Conservation (phyloP, 2,797 vertebrate genomes). For the Aythya fuligula region DNA sequence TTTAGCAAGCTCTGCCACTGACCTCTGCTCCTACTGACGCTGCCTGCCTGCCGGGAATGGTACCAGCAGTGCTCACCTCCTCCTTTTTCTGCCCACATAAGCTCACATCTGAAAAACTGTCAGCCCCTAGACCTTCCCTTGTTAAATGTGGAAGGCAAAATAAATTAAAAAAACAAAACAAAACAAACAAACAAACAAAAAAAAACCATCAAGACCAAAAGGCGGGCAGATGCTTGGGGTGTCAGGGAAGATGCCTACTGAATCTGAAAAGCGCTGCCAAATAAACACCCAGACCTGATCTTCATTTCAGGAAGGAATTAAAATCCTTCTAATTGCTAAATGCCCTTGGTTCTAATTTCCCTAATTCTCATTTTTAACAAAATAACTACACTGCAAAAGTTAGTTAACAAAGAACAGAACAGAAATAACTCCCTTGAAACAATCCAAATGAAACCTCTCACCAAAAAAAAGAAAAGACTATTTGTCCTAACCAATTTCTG, state of each 20-base stretch:
- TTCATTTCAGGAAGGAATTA: slow-evolving; percentile 38
- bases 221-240: neutral
- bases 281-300: slow-evolving; percentile 17
- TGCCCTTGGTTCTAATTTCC: slow-evolving; percentile 49
- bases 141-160: neutral
- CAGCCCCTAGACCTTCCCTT: neutral
- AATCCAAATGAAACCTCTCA: neutral
- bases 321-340: slow-evolving; percentile 36
- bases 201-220: neutral
- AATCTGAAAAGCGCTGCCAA: slow-evolving; percentile 13
- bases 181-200: too few species aligned
- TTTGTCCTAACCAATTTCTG: neutral
- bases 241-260: neutral
- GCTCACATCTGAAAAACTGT: neutral
- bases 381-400: slow-evolving; percentile 10
- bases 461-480: neutral
- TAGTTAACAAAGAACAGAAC: slow-evolving; percentile 16
- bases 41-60: neutral
- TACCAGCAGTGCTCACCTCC: neutral
- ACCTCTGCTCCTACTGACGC: neutral
- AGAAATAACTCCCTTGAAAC: slow-evolving; percentile 51
- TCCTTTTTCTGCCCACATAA: neutral
- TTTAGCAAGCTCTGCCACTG: neutral
- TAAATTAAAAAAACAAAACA: too few species aligned
- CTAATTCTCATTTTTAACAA: slow-evolving; percentile 40